Conservation (phyloP, 2,888 invertebrate species). For the Bugula neritina region DNA sequence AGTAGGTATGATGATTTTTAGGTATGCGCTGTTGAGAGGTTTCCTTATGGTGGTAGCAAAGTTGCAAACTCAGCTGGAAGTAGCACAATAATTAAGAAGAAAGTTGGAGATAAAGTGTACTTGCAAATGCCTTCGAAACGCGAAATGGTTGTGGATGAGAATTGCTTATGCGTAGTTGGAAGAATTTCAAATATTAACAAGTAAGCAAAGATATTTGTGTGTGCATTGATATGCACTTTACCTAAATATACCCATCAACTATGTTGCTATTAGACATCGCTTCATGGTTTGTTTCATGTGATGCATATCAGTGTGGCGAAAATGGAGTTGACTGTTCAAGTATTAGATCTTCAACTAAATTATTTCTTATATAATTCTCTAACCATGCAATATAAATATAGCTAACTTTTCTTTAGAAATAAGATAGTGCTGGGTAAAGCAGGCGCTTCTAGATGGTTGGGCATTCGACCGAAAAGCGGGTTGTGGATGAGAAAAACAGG, state of each 20-base stretch:
- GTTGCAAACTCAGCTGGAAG: conserved; percentile 3
- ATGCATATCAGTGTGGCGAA: no score
- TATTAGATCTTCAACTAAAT: no score
- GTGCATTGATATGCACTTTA: background rate
- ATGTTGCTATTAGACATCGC: no score
- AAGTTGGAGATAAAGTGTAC: background rate
- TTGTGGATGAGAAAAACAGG: conserved; percentile 21
- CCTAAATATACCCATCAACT: no score
- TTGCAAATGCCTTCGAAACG: conserved; percentile 3
- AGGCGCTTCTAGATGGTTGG: background rate
- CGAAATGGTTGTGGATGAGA: conserved; percentile 11
- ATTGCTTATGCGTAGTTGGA: conserved; percentile 8
- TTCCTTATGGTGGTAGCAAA: background rate
- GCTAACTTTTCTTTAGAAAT: conserved; percentile 4
- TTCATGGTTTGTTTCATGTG: no score
- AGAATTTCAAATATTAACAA: background rate
- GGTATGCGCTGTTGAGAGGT: background rate
- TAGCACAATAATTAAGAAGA: background rate
- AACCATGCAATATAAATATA: no score
- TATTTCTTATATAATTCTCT: no score
- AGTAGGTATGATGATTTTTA: no score
- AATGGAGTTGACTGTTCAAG: no score
- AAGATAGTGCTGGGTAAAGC: conserved; percentile 9
- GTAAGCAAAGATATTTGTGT: no score
- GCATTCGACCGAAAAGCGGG: background rate